Percentiles rank a stretch among this genome's conserved stretches.
Conservation (phyloP, 2,888 invertebrate genomes). For the Yponomeuta sedellus region DNA sequence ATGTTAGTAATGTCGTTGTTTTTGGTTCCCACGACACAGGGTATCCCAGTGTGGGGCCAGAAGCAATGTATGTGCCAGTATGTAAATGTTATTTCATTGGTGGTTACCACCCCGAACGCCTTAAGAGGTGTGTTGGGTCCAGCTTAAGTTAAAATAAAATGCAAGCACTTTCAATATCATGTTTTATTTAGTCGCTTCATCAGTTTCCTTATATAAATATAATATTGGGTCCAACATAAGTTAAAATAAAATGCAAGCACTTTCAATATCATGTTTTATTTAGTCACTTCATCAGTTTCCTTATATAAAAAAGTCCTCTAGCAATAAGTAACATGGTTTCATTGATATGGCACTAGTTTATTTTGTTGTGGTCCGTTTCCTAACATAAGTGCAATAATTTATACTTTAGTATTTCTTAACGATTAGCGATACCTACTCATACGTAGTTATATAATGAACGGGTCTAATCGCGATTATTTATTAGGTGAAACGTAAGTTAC, state of each 20-base stretch:
- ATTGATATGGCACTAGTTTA: conserved; percentile 67
- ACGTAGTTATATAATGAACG: no score
- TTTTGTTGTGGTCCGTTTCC: conserved; percentile 49
- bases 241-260: conserved; percentile 24
- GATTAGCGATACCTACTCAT: no score
- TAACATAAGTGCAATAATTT: conserved; percentile 20
- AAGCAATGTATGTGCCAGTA: no score
- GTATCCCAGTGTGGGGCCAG: no score
- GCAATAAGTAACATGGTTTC: neutral
- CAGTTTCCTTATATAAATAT: neutral
- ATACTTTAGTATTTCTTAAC: no score
- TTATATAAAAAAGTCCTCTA: neutral
- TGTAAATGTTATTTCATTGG: no score
- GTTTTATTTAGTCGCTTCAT: neutral
- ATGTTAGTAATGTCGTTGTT: no score
- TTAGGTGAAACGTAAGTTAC: no score
- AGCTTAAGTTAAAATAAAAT: conserved; percentile 22
- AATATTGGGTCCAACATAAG: no score
- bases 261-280: neutral
- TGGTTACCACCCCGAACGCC: no score
- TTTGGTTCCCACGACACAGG: no score
- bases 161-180: conserved; percentile 6
- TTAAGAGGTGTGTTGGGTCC: neutral
- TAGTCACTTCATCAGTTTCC: neutral
- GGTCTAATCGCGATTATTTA: no score